Percentiles rank a stretch among this genome's conserved stretches.
These are phyloP conservation scores for Nesoenas mayeri DNA, from an alignment of 2,113 vertebrate genomes.

Conservation along the genomic window DNA sequence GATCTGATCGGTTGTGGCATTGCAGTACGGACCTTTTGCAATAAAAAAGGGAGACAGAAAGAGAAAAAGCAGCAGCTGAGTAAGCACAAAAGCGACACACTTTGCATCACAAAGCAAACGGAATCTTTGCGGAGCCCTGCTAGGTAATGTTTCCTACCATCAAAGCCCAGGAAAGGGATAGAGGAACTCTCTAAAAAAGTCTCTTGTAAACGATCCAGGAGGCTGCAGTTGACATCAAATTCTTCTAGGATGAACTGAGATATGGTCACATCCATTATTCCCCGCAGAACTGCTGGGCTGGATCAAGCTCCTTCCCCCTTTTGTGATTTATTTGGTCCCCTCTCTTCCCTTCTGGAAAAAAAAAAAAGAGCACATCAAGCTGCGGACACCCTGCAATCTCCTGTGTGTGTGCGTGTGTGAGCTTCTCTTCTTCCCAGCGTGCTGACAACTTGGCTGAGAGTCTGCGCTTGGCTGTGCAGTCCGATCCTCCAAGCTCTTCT, in stretches of 20 bases:
- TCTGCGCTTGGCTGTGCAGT: background rate
- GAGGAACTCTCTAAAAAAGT: constrained; percentile 83
- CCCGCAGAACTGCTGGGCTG: background rate
- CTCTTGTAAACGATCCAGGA: constrained; percentile 82
- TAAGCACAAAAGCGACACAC: background rate
- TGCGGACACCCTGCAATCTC: background rate
- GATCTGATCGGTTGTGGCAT: constrained; percentile 93
- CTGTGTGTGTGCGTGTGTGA: background rate
- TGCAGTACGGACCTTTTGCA: constrained; percentile 86
- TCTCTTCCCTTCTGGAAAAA: background rate
- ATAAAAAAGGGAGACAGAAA: constrained; percentile 16
- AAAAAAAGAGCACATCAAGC: background rate
- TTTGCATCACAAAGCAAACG: constrained; percentile 27
- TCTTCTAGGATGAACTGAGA: constrained; percentile 85
- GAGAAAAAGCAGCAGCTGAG: background rate
- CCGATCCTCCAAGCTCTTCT: background rate
- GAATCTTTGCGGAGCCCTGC: background rate
- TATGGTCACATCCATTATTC: constrained; percentile 81
- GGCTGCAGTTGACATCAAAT: constrained; percentile 91
- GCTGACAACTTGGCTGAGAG: constrained; percentile 40
- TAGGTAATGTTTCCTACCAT: constrained; percentile 80
- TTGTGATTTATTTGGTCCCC: background rate
- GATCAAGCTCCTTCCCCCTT: background rate
- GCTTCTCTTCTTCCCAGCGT: background rate
- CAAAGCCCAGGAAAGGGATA: constrained; percentile 74